A percentile compares a stretch with the other conserved stretches of the same genome.
Evolutionary conservation across 2,113 vertebrate genomes (phyloP).

Genomic region (Zapornia atra): DNA sequence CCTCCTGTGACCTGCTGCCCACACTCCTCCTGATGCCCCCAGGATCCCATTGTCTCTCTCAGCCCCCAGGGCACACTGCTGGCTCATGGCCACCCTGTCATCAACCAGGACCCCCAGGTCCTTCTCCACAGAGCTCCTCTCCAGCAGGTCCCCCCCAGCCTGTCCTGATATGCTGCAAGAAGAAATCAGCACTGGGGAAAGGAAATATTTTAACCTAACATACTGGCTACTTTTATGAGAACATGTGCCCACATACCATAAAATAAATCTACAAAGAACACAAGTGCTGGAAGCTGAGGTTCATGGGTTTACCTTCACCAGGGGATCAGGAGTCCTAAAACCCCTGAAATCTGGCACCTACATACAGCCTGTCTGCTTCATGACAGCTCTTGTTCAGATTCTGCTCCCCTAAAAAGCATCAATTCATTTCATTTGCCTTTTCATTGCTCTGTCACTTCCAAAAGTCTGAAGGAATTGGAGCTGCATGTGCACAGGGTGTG

Average conservation of each 20-base stretch:
- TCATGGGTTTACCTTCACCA: background rate
- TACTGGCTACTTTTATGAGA: background rate
- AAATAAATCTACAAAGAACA: background rate
- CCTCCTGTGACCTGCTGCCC: no score
- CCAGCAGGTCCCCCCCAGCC: no score
- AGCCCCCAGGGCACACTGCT: no score
- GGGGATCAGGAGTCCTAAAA: background rate
- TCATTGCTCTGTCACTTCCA: background rate
- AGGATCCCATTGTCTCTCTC: no score
- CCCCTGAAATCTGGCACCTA: background rate
- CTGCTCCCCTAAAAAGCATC: background rate
- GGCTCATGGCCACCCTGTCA: no score
- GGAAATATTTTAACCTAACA: background rate
- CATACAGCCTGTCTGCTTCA: background rate
- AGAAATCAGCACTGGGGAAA: background rate
- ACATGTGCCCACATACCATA: background rate
- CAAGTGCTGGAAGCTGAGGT: background rate
- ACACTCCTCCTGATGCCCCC: no score
- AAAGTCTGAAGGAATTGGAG: background rate
- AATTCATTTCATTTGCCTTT: background rate
- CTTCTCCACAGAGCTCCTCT: no score
- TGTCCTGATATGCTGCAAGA: background rate
- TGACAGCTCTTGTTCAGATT: background rate
- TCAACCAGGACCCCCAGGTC: no score
- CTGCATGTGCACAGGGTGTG: fast-evolving